phyloP scores from a whole-genome alignment of 2,113 vertebrate species.

The Malurus alboscapulatus region DNA sequence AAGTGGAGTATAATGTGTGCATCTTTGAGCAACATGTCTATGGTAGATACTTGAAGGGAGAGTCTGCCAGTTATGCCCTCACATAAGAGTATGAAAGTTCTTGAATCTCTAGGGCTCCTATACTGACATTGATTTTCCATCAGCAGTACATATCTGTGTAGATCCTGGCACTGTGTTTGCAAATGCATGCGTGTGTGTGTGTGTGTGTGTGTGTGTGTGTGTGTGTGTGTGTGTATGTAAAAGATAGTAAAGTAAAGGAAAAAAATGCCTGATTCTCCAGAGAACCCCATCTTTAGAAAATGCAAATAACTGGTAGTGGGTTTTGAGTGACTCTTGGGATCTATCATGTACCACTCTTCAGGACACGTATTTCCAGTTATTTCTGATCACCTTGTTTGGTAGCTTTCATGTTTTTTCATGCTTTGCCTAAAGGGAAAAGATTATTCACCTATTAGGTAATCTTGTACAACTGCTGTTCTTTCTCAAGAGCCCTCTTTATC shows the following conservation, averaged over 20 bases:
- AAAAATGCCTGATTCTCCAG: background rate
- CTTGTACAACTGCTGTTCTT: constrained; percentile 2
- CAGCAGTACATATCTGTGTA: background rate
- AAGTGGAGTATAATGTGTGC: background rate
- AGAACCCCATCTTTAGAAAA: background rate
- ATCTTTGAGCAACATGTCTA: background rate
- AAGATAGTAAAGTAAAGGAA: background rate
- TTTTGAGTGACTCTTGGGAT: background rate
- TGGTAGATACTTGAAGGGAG: background rate
- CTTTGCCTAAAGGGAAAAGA: constrained; percentile 41
- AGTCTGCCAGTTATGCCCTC: background rate
- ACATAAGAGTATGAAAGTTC: background rate
- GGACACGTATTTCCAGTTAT: constrained; percentile 40
- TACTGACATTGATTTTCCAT: background rate
- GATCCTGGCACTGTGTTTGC: background rate
- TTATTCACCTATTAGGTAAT: constrained; percentile 39
- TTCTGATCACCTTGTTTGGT: constrained; percentile 35
- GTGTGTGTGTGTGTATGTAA: background rate
- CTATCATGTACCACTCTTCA: background rate
- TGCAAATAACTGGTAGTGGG: background rate
- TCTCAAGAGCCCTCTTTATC: background rate
- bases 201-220: too few relatives aligned
- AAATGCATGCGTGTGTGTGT: background rate
- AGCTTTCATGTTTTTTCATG: constrained; percentile 36
- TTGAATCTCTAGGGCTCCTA: background rate